Conservation (phyloP, 2,888 invertebrate species). For the Nebria brevicollis region DNA sequence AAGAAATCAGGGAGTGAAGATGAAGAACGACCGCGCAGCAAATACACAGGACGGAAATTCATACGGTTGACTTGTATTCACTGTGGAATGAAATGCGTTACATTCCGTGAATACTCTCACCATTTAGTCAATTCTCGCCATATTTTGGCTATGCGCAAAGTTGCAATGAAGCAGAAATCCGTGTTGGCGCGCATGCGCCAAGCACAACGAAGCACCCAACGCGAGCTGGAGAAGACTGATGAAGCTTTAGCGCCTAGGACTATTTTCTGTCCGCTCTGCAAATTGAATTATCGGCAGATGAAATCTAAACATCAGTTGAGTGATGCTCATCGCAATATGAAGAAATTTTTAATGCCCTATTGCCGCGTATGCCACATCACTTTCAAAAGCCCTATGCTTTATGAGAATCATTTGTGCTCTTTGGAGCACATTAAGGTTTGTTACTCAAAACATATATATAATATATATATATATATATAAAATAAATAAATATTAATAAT, state of each 20-base stretch:
- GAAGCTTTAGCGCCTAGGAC: slow-evolving; percentile 67
- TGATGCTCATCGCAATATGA: slow-evolving; percentile 84
- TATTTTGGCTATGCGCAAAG: slow-evolving; percentile 76
- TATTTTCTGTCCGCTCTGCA: slow-evolving; percentile 62
- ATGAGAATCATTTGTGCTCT: slow-evolving; percentile 84
- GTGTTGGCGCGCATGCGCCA: slow-evolving; percentile 81
- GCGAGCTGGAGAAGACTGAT: slow-evolving; percentile 78
- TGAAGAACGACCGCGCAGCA: slow-evolving; percentile 56
- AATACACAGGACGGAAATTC: slow-evolving; percentile 65
- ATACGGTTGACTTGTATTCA: slow-evolving; percentile 82
- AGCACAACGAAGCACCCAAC: slow-evolving; percentile 82
- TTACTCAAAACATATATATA: slow-evolving; percentile 11
- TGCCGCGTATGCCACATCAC: slow-evolving; percentile 81
- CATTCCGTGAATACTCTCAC: slow-evolving; percentile 78
- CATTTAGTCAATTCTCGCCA: slow-evolving; percentile 79
- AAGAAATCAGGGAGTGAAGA: slow-evolving; percentile 58
- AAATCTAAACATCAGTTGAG: slow-evolving; percentile 82
- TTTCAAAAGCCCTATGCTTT: slow-evolving; percentile 86
- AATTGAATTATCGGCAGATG: slow-evolving; percentile 62
- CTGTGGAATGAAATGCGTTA: slow-evolving; percentile 78
- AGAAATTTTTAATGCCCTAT: slow-evolving; percentile 84
- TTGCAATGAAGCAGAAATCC: slow-evolving; percentile 79
- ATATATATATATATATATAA: slow-evolving; percentile 24
- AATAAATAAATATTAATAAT: slow-evolving; percentile 31
- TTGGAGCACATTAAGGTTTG: slow-evolving; percentile 82